Evolutionary conservation across 1,140 invertebrate species (phyloP), one percentile per base, ranked within the genome.

Genomic region (Leptopilina boulardi): DNA sequence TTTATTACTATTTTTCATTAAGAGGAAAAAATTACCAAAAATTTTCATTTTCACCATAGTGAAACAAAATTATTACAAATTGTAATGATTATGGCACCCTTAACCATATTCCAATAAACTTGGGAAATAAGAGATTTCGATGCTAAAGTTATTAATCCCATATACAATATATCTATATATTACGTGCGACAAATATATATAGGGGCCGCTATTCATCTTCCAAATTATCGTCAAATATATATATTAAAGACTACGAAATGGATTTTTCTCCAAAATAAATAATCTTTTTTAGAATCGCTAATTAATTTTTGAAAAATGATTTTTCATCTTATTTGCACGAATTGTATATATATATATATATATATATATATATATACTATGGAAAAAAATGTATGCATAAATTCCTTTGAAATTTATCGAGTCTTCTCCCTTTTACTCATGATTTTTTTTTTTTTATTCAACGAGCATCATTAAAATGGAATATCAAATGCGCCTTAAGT

Each of bases 391-490:
- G 26, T 34, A 66, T 66, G 59, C 26, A 66, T 66, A 66, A 66
- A 66, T 66, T 66, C 59, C 23, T 66, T 66, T 66, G 59, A 66
- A 23, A 66, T 66, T 66, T 26, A 10, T 66, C 21, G 26, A 66
- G 59, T 66, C 54, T n/a, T 26, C 54, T 23, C 59, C n/a, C 26
- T n/a, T n/a, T n/a, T 38, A 38, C 2, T 13, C 59, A 66, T 66
- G 26, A 34, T n/a, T 34, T 66, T 59, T 21, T 66, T 66, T 23
- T 30, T 66, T 23, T 30, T 23, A 5, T 30, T 66, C 23, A 66
- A 66, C 21, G 59, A 66, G 59, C 59, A 66, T 66, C 59, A 66
- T 66, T 66, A 66, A 66, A 66, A 66, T 66, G 59, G 59, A 66
- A 66, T 66, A 66, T 66, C 59, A 66, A 66, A 66, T 34, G 59